phyloP scores from a whole-genome alignment of 2,888 invertebrate species.

The Operophtera brumata region DNA sequence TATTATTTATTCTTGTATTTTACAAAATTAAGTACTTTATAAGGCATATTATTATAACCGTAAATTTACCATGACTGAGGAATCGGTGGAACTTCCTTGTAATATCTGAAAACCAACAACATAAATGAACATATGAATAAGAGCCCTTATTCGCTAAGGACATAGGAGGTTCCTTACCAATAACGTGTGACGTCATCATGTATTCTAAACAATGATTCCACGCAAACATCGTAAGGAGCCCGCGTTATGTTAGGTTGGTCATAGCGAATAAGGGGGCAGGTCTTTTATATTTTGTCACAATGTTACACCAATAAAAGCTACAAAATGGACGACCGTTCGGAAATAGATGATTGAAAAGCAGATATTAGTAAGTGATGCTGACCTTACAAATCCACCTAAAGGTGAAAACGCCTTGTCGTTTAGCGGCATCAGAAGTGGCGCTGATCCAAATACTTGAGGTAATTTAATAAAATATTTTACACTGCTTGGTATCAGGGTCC shows the following conservation, averaged over 20 bases:
- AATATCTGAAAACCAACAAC: conserved; percentile 56
- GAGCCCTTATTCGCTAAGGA: no score
- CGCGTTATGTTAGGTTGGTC: no score
- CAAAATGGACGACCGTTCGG: background rate
- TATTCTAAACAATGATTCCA: no score
- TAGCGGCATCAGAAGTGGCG: conserved; percentile 59
- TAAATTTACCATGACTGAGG: conserved; percentile 57
- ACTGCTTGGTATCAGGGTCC: conserved; percentile 67
- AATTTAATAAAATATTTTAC: conserved; percentile 70
- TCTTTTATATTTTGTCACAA: background rate
- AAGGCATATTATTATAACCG: background rate
- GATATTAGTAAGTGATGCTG: conserved; percentile 16
- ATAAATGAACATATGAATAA: no score
- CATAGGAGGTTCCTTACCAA: no score
- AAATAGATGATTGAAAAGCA: background rate
- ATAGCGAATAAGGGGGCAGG: no score
- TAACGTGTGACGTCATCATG: no score
- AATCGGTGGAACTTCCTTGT: conserved; percentile 73
- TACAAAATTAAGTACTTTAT: background rate
- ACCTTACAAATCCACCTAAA: conserved; percentile 71
- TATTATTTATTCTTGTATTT: background rate
- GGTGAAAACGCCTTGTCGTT: conserved; percentile 69
- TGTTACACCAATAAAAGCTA: background rate
- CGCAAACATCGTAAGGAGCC: no score
- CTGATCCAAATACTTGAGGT: conserved; percentile 50